A percentile compares a stretch with the other conserved stretches of the same genome.
Evolutionary conservation across 2,113 vertebrate species (phyloP).

Genomic region (Podiceps cristatus): DNA sequence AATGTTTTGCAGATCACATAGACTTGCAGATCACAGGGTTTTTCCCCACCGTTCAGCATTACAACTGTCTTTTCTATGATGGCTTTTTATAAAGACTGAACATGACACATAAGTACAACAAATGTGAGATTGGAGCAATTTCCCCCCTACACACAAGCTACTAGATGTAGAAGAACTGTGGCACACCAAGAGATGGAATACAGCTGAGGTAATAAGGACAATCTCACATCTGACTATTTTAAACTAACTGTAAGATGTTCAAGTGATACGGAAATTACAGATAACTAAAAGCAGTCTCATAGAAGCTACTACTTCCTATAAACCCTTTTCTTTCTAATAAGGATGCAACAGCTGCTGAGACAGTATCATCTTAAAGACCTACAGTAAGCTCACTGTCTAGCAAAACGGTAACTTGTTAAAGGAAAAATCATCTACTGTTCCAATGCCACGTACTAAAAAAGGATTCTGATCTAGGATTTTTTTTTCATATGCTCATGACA

Average conservation of each 20-base stretch:
- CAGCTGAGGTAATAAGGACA: not conserved
- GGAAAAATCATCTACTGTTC: not conserved
- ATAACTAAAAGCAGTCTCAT: not conserved
- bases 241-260: not conserved
- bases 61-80: not conserved
- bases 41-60: not conserved
- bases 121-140: not conserved
- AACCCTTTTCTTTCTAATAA: not conserved
- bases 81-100: not conserved
- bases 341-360: not conserved
- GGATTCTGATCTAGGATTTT: not conserved
- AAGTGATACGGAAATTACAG: not conserved
- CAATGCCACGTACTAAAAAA: not conserved
- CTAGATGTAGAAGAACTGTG: not conserved
- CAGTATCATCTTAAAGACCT: not conserved
- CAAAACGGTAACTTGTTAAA: not conserved
- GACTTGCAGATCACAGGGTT: not conserved
- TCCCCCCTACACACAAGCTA: not conserved
- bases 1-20: not conserved
- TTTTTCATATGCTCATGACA: not conserved
- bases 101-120: not conserved
- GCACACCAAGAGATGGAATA: not conserved
- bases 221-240: not conserved
- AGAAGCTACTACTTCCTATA: not conserved
- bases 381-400: not conserved